Evolutionary conservation across 2,113 vertebrate genomes (phyloP).

Genomic region (Centrocercus urophasianus): DNA sequence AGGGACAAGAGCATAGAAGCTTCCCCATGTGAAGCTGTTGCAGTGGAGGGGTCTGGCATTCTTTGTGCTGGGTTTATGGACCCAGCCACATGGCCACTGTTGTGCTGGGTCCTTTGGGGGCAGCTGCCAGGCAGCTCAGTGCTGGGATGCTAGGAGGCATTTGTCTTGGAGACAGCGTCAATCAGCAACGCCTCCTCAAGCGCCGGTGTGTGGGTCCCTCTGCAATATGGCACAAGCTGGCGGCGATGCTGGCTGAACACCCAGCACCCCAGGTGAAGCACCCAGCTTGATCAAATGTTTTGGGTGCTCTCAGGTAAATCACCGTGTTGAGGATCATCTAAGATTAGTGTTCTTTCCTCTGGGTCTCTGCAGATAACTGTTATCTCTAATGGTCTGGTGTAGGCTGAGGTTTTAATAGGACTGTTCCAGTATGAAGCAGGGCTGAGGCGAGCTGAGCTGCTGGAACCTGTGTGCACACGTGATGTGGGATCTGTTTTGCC

Average conservation of each 20-base stretch:
- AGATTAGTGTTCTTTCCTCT: neutral
- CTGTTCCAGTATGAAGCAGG: neutral
- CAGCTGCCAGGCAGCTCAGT: neutral
- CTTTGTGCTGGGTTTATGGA: neutral
- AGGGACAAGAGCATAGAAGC: neutral
- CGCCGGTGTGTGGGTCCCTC: slow-evolving; percentile 9
- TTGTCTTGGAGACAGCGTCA: neutral
- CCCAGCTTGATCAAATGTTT: neutral
- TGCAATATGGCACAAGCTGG: neutral
- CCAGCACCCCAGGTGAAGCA: accelerated
- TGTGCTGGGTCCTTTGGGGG: neutral
- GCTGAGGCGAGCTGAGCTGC: neutral
- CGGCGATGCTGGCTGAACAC: neutral
- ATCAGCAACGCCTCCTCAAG: neutral
- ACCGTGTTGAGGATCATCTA: neutral
- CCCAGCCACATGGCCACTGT: neutral
- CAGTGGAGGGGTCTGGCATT: accelerated
- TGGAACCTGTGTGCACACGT: neutral
- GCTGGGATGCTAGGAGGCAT: neutral
- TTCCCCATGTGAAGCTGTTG: neutral
- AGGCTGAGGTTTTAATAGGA: slow-evolving; percentile 34
- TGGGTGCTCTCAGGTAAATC: neutral
- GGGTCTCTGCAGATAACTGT: neutral
- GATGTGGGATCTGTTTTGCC: neutral
- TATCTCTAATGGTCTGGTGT: neutral